Evolutionary conservation across 2,888 invertebrate species (phyloP).

Genomic region (Baronia brevicornis): DNA sequence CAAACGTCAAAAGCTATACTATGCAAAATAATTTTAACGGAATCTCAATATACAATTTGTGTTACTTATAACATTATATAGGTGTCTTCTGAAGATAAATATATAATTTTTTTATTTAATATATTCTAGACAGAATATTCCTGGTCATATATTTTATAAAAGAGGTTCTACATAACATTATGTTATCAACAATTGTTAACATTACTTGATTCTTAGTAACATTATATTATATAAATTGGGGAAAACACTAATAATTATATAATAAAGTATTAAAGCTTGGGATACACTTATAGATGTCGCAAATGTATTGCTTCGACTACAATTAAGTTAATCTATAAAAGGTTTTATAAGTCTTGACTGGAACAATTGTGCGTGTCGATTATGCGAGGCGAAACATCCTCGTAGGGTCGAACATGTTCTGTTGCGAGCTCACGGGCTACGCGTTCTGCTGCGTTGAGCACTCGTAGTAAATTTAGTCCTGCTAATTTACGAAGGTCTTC

Average conservation of each 20-base stretch:
- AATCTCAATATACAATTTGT: no score
- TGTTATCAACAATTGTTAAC: no score
- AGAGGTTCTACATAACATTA: no score
- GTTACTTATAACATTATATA: no score
- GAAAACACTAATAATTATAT: conserved; percentile 15
- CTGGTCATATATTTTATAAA: no score
- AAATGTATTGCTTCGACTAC: conserved; percentile 14
- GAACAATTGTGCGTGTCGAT: conserved; percentile 79
- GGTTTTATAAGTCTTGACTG: conserved; percentile 71
- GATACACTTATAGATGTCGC: conserved; percentile 23
- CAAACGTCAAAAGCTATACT: no score
- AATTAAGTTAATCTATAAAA: conserved; percentile 4
- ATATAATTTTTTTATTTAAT: no score
- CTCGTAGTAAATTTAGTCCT: conserved; percentile 84
- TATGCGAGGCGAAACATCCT: conserved; percentile 78
- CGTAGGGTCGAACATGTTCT: conserved; percentile 83
- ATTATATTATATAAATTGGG: conserved; percentile 15
- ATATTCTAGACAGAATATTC: no score
- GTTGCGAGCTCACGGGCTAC: conserved; percentile 82
- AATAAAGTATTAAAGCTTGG: conserved; percentile 39
- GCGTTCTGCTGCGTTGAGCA: conserved; percentile 81
- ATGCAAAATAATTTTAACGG: no score
- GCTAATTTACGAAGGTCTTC: conserved; percentile 86
- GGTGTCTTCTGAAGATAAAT: no score
- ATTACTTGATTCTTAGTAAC: no score